A percentile compares a stretch with the other conserved stretches of the same genome.
Conservation (phyloP, 2,797 vertebrate species). For the Notamacropus eugenii region DNA sequence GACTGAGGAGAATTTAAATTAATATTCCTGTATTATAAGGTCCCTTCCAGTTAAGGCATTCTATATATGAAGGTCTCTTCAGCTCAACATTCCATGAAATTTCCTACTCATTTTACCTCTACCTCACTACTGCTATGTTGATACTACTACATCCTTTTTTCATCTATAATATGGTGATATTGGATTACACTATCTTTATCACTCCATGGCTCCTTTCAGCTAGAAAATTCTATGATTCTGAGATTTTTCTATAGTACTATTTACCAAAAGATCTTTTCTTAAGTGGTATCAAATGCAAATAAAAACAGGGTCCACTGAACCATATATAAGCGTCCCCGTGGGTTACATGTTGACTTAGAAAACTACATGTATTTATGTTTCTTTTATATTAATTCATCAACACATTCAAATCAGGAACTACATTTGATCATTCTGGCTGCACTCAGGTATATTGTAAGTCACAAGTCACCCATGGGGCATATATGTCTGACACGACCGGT, state of each 20-base stretch:
- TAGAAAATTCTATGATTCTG: neutral
- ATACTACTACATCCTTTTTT: neutral
- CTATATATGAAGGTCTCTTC: neutral
- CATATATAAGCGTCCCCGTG: neutral
- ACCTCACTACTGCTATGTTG: neutral
- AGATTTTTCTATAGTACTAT: neutral
- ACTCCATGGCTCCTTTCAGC: neutral
- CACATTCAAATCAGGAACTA: neutral
- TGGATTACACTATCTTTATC: neutral
- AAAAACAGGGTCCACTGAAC: neutral
- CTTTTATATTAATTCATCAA: neutral
- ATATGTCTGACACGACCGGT: neutral
- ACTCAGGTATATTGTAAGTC: neutral
- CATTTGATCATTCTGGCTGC: neutral
- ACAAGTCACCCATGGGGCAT: neutral
- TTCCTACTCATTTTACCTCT: neutral
- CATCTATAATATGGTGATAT: neutral
- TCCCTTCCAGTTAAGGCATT: neutral
- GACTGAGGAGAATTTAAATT: constrained; percentile 44
- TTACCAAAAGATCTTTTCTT: neutral
- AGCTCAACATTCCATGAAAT: neutral
- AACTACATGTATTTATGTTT: neutral
- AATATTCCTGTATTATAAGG: neutral
- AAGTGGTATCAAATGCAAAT: neutral
- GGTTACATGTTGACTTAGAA: neutral